Percentiles rank a stretch among this genome's conserved stretches.
Conservation (phyloP, 2,797 vertebrate genomes). For the Schizopygopsis malacanthus region DNA sequence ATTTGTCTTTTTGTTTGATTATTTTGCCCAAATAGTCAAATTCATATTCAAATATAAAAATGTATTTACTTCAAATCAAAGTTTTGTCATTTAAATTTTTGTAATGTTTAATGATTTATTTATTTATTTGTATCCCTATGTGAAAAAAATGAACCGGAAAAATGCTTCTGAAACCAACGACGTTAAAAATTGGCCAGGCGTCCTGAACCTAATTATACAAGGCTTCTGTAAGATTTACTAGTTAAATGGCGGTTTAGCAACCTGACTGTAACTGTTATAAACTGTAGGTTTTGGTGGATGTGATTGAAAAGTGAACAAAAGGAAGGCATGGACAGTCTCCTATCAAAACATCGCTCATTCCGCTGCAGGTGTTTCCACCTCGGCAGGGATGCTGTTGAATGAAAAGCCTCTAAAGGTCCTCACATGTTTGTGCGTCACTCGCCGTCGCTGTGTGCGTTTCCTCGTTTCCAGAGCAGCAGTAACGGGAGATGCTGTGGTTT, state of each 20-base stretch:
- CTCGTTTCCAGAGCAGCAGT: slow-evolving; percentile 28
- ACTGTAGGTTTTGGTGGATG: neutral
- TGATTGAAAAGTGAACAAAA: slow-evolving; percentile 16
- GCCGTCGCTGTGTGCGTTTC: slow-evolving; percentile 20
- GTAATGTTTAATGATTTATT: too few relatives aligned
- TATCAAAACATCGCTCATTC: slow-evolving; percentile 23
- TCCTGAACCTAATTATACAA: neutral
- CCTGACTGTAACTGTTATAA: neutral
- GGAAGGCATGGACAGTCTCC: slow-evolving; percentile 28
- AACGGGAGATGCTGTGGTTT: slow-evolving; percentile 43
- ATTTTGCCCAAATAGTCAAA: neutral
- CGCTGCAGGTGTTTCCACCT: slow-evolving; percentile 43
- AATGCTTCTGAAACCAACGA: too few relatives aligned
- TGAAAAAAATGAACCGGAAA: neutral
- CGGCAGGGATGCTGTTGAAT: neutral
- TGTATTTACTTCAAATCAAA: too few relatives aligned
- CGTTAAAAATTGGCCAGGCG: neutral
- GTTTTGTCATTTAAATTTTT: too few relatives aligned
- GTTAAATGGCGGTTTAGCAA: neutral
- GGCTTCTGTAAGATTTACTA: neutral
- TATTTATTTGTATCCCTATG: neutral
- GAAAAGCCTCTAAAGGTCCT: neutral
- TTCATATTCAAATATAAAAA: too few relatives aligned
- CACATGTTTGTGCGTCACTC: slow-evolving; percentile 5
- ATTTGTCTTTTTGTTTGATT: neutral